These are phyloP conservation scores for Telmatochromis brachygnathus DNA, from an alignment of 2,113 vertebrate species.

Conservation along the genomic window DNA sequence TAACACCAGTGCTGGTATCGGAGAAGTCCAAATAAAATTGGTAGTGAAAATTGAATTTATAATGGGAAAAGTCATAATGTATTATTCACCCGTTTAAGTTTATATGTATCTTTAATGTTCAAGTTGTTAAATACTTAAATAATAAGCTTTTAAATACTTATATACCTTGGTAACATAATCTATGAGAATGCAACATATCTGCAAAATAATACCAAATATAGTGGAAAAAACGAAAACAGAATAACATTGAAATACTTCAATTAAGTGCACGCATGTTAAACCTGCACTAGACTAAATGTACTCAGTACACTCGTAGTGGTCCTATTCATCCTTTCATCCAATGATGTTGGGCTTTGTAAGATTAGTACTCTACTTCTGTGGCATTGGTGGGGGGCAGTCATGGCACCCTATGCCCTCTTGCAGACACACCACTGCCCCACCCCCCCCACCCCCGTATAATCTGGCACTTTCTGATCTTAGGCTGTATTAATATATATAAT, in stretches of 20 bases:
- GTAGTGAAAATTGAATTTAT: neutral
- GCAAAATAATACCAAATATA: neutral
- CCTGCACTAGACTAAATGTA: neutral
- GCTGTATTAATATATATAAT: neutral
- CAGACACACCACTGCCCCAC: neutral
- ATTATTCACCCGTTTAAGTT: neutral
- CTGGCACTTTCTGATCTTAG: neutral
- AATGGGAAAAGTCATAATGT: neutral
- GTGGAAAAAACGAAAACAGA: neutral
- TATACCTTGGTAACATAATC: neutral
- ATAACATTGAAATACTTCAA: neutral
- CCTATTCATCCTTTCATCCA: neutral
- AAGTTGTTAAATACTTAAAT: neutral
- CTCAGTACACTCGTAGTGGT: neutral
- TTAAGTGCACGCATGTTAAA: neutral
- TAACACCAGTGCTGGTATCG: neutral
- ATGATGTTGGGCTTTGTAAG: neutral
- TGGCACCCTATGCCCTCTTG: neutral
- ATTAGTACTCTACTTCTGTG: neutral
- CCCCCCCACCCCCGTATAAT: accelerated
- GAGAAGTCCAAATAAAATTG: neutral
- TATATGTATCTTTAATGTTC: neutral
- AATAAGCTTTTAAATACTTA: neutral
- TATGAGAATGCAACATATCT: neutral
- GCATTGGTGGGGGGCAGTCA: neutral